phyloP scores from a whole-genome alignment of 2,797 vertebrate species.

The Nannoperca australis region DNA sequence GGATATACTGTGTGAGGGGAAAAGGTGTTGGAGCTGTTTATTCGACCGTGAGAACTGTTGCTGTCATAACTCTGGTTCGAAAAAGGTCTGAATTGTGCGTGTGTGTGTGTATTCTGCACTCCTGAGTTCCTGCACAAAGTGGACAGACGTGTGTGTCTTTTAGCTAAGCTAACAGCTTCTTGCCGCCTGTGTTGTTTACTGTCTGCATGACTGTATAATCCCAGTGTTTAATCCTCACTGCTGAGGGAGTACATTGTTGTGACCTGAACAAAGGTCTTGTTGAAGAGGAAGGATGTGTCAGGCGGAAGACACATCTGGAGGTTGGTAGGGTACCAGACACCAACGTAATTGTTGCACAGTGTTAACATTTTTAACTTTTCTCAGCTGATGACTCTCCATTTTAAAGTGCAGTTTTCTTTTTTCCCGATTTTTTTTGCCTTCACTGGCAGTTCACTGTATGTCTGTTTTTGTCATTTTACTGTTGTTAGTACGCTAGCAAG shows the following conservation, averaged over 20 bases:
- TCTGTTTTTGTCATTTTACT: background rate
- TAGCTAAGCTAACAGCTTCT: constrained; percentile 43
- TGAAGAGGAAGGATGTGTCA: constrained; percentile 12
- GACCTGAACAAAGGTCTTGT: constrained; percentile 34
- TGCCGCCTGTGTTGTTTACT: constrained; percentile 62
- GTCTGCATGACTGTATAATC: constrained; percentile 65
- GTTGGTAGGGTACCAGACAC: background rate
- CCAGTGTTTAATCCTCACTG: constrained; percentile 66
- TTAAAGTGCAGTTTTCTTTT: background rate
- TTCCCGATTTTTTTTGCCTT: background rate
- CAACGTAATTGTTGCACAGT: background rate
- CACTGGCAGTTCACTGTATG: background rate
- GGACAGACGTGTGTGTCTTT: constrained; percentile 50
- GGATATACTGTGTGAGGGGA: constrained; percentile 35
- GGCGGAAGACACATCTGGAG: constrained; percentile 20
- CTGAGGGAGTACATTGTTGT: constrained; percentile 51
- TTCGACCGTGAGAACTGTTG: constrained; percentile 41
- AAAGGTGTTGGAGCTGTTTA: constrained; percentile 48
- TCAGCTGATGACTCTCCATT: background rate
- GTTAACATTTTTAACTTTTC: background rate
- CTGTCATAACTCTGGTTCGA: constrained; percentile 32
- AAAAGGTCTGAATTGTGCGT: background rate
- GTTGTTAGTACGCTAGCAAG: background rate
- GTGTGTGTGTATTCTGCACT: constrained; percentile 6
- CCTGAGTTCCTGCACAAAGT: constrained; percentile 27